These are phyloP conservation scores for Drymonia ruficornis DNA, from an alignment of 2,888 invertebrate species.

Conservation along the genomic window DNA sequence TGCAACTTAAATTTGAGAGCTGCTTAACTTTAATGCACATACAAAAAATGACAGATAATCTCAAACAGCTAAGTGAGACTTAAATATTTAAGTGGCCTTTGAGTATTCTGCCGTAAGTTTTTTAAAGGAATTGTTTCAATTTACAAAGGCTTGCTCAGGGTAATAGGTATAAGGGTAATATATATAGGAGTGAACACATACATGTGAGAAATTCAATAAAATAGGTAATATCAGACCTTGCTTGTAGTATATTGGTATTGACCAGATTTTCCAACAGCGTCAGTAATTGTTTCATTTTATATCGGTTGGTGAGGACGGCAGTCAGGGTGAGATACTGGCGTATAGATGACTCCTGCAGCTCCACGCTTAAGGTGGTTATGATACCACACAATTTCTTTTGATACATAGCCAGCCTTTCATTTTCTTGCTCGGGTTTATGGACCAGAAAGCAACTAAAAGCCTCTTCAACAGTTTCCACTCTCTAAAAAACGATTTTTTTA, in stretches of 20 bases:
- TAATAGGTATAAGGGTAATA: too few relatives aligned
- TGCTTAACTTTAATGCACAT: too few relatives aligned
- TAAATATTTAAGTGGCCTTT: too few relatives aligned
- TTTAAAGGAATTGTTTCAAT: too few relatives aligned
- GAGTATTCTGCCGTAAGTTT: too few relatives aligned
- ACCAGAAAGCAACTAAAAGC: slow-evolving; percentile 95
- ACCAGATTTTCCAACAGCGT: slow-evolving; percentile 91
- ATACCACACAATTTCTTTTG: slow-evolving; percentile 88
- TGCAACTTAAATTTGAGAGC: too few relatives aligned
- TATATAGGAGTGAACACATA: too few relatives aligned
- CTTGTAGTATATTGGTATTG: slow-evolving; percentile 88
- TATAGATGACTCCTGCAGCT: slow-evolving; percentile 90
- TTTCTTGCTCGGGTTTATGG: slow-evolving; percentile 89
- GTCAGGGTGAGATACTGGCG: slow-evolving; percentile 90
- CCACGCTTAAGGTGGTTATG: slow-evolving; percentile 87
- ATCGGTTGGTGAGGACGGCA: slow-evolving; percentile 89
- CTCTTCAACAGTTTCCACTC: slow-evolving; percentile 93
- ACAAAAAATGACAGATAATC: too few relatives aligned
- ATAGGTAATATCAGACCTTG: slow-evolving; percentile 83
- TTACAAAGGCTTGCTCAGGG: too few relatives aligned
- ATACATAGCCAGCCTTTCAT: slow-evolving; percentile 87
- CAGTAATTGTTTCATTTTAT: slow-evolving; percentile 90
- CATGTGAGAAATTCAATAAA: not conserved
- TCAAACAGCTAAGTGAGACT: too few relatives aligned
- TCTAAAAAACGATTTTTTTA: slow-evolving; percentile 72